Evolutionary conservation across 2,797 vertebrate species (phyloP).

Genomic region (Benthosema pterotum): DNA sequence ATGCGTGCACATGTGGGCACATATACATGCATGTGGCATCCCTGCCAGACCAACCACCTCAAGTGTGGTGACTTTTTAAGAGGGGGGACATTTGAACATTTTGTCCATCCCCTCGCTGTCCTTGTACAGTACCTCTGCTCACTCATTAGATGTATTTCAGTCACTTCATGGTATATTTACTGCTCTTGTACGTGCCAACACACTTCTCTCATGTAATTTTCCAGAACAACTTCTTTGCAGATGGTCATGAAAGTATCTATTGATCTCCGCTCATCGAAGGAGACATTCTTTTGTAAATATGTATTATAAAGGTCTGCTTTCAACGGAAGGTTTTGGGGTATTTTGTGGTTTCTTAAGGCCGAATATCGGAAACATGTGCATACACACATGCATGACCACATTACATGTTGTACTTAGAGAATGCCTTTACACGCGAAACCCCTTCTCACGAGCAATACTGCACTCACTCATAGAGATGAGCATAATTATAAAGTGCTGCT

Average conservation of each 20-base stretch:
- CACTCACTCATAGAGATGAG: no score
- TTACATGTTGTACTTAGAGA: no score
- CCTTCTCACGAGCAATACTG: no score
- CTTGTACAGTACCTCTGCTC: slow-evolving; percentile 37
- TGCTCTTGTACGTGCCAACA: slow-evolving; percentile 36
- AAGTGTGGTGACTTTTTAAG: slow-evolving; percentile 35
- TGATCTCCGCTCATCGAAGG: slow-evolving; percentile 27
- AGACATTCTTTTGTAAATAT: slow-evolving; percentile 58
- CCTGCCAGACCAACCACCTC: slow-evolving; percentile 9
- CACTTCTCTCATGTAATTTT: slow-evolving; percentile 48
- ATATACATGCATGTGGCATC: background rate
- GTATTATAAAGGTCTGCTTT: slow-evolving; percentile 57
- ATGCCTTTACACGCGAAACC: no score
- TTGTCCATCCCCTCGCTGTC: slow-evolving; percentile 41
- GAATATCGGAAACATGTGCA: slow-evolving; percentile 4
- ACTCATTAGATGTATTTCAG: slow-evolving; percentile 46
- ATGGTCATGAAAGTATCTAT: slow-evolving; percentile 40
- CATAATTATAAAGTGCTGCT: no score
- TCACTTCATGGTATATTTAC: slow-evolving; percentile 48
- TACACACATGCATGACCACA: background rate
- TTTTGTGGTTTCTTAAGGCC: slow-evolving; percentile 36
- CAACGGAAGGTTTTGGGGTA: slow-evolving; percentile 31
- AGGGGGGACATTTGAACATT: slow-evolving; percentile 33
- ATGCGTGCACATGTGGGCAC: background rate
- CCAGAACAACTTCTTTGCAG: slow-evolving; percentile 43